Evolutionary conservation across 2,888 invertebrate genomes (phyloP).

Genomic region (Yponomeuta cagnagella): DNA sequence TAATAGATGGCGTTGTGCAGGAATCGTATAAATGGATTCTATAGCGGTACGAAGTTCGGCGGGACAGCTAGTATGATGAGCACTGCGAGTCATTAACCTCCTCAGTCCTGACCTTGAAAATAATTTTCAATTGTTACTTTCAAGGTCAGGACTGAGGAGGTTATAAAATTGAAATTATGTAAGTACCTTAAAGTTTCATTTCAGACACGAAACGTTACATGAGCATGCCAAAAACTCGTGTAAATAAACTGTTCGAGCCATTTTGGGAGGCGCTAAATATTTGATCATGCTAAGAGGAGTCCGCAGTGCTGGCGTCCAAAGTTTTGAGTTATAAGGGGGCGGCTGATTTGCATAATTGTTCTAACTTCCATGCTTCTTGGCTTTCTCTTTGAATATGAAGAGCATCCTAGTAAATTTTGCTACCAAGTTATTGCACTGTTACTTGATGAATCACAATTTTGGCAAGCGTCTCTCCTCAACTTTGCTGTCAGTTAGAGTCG

Average conservation of each 20-base stretch:
- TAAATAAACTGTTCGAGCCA: constrained; percentile 6
- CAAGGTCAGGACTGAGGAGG: no score
- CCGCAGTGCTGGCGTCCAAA: constrained; percentile 49
- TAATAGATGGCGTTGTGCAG: no score
- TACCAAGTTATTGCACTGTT: constrained; percentile 33
- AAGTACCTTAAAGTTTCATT: no score
- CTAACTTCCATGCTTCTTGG: constrained; percentile 27
- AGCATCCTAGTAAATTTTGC: constrained; percentile 39
- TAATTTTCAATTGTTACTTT: no score
- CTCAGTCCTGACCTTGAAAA: no score
- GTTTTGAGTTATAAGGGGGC: constrained; percentile 40
- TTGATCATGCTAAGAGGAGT: constrained; percentile 38
- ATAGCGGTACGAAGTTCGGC: no score
- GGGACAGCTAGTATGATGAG: no score
- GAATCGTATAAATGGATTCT: no score
- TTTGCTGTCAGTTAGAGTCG: background rate
- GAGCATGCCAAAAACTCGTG: background rate
- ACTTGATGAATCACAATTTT: constrained; percentile 25
- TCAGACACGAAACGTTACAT: background rate
- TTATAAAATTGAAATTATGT: no score
- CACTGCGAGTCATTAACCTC: no score
- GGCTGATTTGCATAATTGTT: constrained; percentile 59
- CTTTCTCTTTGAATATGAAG: constrained; percentile 28
- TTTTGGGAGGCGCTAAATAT: constrained; percentile 30
- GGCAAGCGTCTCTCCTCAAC: constrained; percentile 16